phyloP scores from a whole-genome alignment of 2,888 invertebrate species.

The Heliconius aoede region DNA sequence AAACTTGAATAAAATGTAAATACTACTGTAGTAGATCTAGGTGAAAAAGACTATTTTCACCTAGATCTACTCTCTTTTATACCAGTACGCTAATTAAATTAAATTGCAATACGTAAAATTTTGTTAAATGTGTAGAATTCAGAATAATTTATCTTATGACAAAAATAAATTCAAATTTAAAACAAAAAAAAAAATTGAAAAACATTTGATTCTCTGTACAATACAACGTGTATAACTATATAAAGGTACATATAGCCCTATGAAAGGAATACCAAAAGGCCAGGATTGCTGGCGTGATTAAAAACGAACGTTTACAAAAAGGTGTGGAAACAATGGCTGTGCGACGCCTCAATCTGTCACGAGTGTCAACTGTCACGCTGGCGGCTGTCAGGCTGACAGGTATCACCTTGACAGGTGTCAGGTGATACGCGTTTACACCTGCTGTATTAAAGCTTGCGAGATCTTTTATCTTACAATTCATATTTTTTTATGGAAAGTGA shows the following conservation, averaged over 20 bases:
- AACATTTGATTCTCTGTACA: background rate
- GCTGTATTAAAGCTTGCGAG: conserved; percentile 48
- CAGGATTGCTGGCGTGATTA: conserved; percentile 51
- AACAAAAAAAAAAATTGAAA: background rate
- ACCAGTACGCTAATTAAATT: too few relatives aligned
- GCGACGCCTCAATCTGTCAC: conserved; percentile 76
- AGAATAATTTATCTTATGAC: too few relatives aligned
- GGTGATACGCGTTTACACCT: conserved; percentile 54
- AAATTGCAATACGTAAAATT: too few relatives aligned
- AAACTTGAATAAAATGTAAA: too few relatives aligned
- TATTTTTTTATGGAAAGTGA: conserved; percentile 11
- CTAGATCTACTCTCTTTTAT: too few relatives aligned
- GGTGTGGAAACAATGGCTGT: conserved; percentile 61
- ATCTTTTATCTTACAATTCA: conserved; percentile 18
- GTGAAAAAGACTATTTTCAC: too few relatives aligned
- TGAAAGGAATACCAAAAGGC: conserved; percentile 35
- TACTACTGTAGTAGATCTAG: too few relatives aligned
- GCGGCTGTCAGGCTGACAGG: conserved; percentile 56
- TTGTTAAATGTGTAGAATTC: too few relatives aligned
- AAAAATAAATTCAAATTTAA: background rate
- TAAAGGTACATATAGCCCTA: background rate
- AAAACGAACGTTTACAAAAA: conserved; percentile 55
- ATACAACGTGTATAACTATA: background rate
- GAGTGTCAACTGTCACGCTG: conserved; percentile 67
- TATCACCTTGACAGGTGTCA: conserved; percentile 57